Evolutionary conservation across 2,888 invertebrate species (phyloP).

Genomic region (Orthonychiurus folsomi): DNA sequence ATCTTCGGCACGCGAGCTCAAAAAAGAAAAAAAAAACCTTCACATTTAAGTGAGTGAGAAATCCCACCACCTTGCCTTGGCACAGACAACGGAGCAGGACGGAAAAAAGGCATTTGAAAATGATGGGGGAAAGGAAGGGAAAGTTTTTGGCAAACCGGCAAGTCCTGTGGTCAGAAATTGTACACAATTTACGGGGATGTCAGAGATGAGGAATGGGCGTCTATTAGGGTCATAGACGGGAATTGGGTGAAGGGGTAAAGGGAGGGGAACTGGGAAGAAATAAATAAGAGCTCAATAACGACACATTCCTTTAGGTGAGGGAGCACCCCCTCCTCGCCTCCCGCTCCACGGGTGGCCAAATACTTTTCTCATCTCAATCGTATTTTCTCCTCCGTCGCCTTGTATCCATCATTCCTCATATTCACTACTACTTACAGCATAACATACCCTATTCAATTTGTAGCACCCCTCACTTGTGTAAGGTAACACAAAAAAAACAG

Average conservation of each 20-base stretch:
- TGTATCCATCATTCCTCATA: not conserved
- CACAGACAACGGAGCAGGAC: no score
- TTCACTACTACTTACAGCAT: no score
- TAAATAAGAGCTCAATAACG: constrained; percentile 40
- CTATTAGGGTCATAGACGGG: no score
- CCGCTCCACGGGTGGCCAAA: not conserved
- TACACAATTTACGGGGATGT: constrained; percentile 40
- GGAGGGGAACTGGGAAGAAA: constrained; percentile 26
- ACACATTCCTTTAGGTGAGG: constrained; percentile 27
- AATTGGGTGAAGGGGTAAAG: constrained; percentile 39
- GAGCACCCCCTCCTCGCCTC: not conserved
- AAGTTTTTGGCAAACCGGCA: constrained; percentile 29
- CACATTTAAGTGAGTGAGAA: no score
- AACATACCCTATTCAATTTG: no score
- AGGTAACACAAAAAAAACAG: no score
- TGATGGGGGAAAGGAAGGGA: constrained; percentile 23
- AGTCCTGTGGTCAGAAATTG: no score
- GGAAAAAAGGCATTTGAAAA: constrained; percentile 27
- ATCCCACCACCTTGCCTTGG: constrained; percentile 25
- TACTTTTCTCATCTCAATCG: not conserved
- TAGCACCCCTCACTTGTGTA: no score
- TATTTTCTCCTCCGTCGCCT: not conserved
- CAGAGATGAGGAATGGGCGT: no score
- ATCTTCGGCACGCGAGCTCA: no score
- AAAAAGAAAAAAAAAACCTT: no score